Evolutionary conservation across 1,140 invertebrate genomes (phyloP).

Genomic region (Drosophila pandora): DNA sequence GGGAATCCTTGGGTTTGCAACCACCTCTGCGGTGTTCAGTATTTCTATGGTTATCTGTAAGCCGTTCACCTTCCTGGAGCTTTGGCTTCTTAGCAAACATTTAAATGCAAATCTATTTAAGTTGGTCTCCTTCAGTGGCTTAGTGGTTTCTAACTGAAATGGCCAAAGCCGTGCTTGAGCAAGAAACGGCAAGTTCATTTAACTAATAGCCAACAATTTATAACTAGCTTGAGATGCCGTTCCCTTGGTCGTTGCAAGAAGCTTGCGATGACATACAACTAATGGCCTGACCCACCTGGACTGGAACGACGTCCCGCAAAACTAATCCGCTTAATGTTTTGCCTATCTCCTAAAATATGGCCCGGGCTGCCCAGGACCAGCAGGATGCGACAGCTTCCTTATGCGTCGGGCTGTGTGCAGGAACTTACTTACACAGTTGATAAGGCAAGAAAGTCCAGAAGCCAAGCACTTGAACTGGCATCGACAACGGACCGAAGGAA

Average conservation of each 20-base stretch:
- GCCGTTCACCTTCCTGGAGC: constrained; percentile 40
- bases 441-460: constrained; percentile 36
- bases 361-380: constrained; percentile 12
- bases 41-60: not conserved
- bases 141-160: constrained; percentile 48
- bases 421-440: constrained; percentile 51
- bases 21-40: not conserved
- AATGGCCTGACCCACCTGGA: constrained; percentile 57
- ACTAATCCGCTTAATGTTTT: constrained; percentile 81
- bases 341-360: constrained; percentile 73
- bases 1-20: not conserved
- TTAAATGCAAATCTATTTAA: constrained; percentile 47
- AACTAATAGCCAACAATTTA: constrained; percentile 82
- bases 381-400: constrained; percentile 32
- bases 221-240: constrained; percentile 47
- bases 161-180: constrained; percentile 43
- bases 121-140: constrained; percentile 49
- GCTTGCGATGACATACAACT: constrained; percentile 59
- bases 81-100: constrained; percentile 43
- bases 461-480: constrained; percentile 23
- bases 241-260: constrained; percentile 13
- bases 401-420: constrained; percentile 13
- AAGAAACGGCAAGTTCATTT: constrained; percentile 75
- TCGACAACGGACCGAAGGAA: constrained; percentile 10
- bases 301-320: constrained; percentile 35